A percentile compares a stretch with the other conserved stretches of the same genome.
These are phyloP conservation scores for Caenorhabditis elegans DNA, from an alignment of 1,140 invertebrate species.

Conservation along the genomic window DNA sequence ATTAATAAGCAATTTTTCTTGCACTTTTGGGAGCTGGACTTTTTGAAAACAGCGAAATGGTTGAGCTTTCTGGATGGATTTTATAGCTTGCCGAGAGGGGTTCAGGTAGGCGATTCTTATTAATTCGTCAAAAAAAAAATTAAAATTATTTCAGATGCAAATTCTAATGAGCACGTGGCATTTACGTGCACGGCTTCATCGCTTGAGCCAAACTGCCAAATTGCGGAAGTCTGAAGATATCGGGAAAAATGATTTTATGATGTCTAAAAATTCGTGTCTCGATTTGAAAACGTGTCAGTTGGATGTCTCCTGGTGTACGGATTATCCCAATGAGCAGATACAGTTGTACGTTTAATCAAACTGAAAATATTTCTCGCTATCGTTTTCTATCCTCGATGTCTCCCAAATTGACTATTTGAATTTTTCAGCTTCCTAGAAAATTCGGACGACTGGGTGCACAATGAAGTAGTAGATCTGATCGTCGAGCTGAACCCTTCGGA, in stretches of 20 bases:
- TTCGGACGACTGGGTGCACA: neutral
- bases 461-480: neutral
- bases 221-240: neutral
- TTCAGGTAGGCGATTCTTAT: neutral
- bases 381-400: too few relatives aligned
- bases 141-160: neutral
- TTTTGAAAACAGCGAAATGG: constrained; percentile 3
- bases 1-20: neutral
- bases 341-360: neutral
- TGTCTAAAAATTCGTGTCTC: neutral
- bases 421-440: neutral
- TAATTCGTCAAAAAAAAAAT: neutral
- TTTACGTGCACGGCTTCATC: neutral
- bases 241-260: neutral
- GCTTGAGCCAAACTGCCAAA: neutral
- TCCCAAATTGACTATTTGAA: too few relatives aligned
- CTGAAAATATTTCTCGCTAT: too few relatives aligned
- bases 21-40: neutral
- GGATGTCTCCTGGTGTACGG: neutral
- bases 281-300: neutral
- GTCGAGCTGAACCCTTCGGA: neutral
- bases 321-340: neutral
- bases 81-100: neutral
- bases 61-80: neutral
- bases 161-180: neutral